These are phyloP conservation scores for Hypselothyrea guttata DNA, from an alignment of 2,888 invertebrate species.

Conservation along the genomic window DNA sequence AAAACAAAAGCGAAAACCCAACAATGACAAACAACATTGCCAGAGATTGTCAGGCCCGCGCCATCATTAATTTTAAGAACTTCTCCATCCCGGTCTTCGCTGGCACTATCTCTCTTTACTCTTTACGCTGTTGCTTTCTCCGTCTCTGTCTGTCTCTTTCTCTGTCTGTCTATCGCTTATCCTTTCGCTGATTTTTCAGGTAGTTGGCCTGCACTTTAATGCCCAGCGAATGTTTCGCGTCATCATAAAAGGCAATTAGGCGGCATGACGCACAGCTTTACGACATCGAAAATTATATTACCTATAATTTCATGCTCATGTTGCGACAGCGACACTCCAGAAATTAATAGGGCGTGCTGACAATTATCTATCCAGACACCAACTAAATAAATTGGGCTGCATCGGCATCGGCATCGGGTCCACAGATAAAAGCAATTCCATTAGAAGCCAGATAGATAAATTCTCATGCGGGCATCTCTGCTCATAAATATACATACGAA, in stretches of 20 bases:
- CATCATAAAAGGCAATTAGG: conserved; percentile 64
- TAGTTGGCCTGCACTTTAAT: conserved; percentile 35
- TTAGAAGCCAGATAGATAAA: neutral
- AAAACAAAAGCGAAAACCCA: conserved; percentile 39
- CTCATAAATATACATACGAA: no score
- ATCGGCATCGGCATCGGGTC: no score
- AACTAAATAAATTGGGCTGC: conserved; percentile 3
- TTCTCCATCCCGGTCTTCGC: conserved; percentile 12
- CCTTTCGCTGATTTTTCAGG: conserved; percentile 56
- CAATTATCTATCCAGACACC: conserved; percentile 49
- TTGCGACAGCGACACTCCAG: conserved; percentile 12
- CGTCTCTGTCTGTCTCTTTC: conserved; percentile 12
- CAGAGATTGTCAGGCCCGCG: conserved; percentile 51
- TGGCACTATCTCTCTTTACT: neutral
- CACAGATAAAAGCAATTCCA: conserved; percentile 27
- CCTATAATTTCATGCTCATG: conserved; percentile 33
- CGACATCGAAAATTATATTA: conserved; percentile 56
- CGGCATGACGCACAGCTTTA: conserved; percentile 59
- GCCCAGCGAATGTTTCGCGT: conserved; percentile 55
- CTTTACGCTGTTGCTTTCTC: no score
- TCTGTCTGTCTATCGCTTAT: conserved; percentile 25
- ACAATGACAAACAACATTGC: conserved; percentile 60
- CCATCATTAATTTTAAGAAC: conserved; percentile 67
- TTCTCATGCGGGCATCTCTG: no score
- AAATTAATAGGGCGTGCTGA: conserved; percentile 63